Conservation (phyloP, 2,797 vertebrate species). For the Periophthalmus magnuspinnatus region DNA sequence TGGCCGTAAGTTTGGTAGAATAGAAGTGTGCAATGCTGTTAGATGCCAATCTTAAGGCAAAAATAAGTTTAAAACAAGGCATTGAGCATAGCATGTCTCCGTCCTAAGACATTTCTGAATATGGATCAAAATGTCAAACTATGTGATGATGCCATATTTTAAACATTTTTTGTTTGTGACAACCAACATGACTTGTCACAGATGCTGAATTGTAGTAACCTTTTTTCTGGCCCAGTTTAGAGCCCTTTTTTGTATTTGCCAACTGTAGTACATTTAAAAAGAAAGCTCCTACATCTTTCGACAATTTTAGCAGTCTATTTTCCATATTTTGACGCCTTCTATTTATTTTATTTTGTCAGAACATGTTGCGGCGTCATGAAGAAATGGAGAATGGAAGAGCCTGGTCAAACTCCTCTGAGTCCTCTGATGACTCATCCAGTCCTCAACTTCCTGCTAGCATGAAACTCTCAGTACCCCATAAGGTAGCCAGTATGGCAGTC, state of each 20-base stretch:
- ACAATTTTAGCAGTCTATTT: not conserved
- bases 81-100: not conserved
- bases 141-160: not conserved
- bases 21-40: conserved; percentile 9
- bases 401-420: conserved; percentile 94
- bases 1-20: conserved; percentile 76
- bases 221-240: not conserved
- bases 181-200: not conserved
- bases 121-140: not conserved
- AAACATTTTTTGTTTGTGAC: not conserved
- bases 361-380: conserved; percentile 88
- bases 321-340: not conserved
- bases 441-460: conserved; percentile 83
- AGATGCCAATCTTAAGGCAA: not conserved
- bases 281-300: not conserved
- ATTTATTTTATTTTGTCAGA: conserved; percentile 68
- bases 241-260: not conserved
- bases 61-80: not conserved
- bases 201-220: not conserved
- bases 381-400: conserved; percentile 91
- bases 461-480: conserved; percentile 59
- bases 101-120: not conserved
- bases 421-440: conserved; percentile 92
- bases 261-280: not conserved
- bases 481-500: not conserved